Conservation (phyloP, 2,113 vertebrate species). For the Hippocampus barbouri region DNA sequence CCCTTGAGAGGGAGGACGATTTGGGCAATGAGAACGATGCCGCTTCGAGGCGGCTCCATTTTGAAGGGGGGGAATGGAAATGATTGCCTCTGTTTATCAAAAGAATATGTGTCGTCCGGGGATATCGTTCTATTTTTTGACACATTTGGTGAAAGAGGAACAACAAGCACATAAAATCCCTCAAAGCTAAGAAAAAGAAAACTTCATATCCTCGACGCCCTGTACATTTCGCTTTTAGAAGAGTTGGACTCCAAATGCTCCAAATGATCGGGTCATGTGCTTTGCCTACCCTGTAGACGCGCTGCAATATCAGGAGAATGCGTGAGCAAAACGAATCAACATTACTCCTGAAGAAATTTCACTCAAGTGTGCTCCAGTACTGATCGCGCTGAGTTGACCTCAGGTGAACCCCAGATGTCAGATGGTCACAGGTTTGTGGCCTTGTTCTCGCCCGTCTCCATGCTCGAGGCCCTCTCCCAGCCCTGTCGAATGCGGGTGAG, state of each 20-base stretch:
- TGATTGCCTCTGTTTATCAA: constrained; percentile 47
- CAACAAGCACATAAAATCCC: constrained; percentile 18
- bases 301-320: not conserved
- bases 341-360: not conserved
- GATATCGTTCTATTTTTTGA: constrained; percentile 41
- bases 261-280: not conserved
- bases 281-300: not conserved
- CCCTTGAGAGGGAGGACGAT: constrained; percentile 31
- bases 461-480: constrained; percentile 75
- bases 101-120: constrained; percentile 44
- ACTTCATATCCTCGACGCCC: constrained; percentile 17
- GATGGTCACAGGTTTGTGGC: constrained; percentile 36
- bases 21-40: constrained; percentile 30
- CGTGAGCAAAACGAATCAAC: not conserved
- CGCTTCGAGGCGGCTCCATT: constrained; percentile 39
- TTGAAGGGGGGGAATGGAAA: constrained; percentile 24
- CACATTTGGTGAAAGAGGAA: constrained; percentile 23
- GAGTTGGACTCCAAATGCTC: not conserved
- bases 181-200: constrained; percentile 23
- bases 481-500: constrained; percentile 83
- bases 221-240: constrained; percentile 19
- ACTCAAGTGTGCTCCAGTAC: not conserved
- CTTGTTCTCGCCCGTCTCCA: not conserved
- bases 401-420: constrained; percentile 13
- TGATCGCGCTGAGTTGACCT: not conserved